phyloP scores from a whole-genome alignment of 2,888 invertebrate genomes.

The Ashinkailepas kermadecensis region DNA sequence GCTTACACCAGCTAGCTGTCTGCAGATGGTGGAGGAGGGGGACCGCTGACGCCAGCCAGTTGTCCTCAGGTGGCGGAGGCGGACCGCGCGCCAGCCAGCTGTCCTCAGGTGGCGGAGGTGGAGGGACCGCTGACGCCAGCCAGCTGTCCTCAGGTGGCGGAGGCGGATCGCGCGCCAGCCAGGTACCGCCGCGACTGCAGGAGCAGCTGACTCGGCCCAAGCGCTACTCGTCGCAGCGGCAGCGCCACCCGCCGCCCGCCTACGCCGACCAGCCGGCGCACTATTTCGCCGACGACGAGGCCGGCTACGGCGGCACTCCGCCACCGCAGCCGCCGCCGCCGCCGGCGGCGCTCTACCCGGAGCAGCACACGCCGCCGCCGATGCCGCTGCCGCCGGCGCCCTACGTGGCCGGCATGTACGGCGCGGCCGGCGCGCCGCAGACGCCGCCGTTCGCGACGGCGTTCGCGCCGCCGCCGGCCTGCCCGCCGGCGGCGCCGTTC shows the following conservation, averaged over 20 bases:
- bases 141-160: conserved; percentile 25
- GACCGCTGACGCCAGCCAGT: no score
- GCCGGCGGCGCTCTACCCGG: not conserved
- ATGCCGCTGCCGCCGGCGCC: conserved; percentile 26
- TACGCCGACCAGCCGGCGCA: conserved; percentile 33
- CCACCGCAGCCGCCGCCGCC: not conserved
- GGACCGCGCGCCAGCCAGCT: no score
- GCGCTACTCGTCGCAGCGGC: conserved; percentile 59
- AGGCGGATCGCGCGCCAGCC: conserved; percentile 27
- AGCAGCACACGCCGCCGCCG: conserved; percentile 13
- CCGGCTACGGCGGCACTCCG: not conserved
- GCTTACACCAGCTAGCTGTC: no score
- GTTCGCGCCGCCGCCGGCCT: conserved; percentile 27
- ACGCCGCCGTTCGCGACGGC: conserved; percentile 23
- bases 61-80: no score
- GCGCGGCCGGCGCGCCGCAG: not conserved
- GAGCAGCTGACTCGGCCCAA: conserved; percentile 49
- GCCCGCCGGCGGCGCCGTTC: conserved; percentile 24
- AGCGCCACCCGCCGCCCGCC: conserved; percentile 43
- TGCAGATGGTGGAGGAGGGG: no score
- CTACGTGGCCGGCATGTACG: conserved; percentile 11
- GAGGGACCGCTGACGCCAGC: no score
- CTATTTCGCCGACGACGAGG: conserved; percentile 21
- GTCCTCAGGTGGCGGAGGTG: no score
- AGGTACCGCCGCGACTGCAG: conserved; percentile 37